Conservation (phyloP, 2,797 vertebrate species). For the Buphagus erythrorhynchus region DNA sequence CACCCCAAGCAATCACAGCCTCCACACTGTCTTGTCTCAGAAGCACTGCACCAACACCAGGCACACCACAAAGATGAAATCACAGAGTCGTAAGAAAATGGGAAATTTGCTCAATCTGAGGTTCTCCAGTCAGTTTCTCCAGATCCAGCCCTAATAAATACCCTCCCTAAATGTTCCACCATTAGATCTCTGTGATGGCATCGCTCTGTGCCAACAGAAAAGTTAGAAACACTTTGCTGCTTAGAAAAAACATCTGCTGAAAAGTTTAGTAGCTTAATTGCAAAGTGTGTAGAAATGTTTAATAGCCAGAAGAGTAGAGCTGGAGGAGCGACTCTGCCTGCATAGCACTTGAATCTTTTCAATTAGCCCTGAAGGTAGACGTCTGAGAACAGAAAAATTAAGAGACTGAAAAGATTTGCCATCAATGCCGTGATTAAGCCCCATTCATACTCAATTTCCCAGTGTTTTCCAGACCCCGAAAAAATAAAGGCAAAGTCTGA, state of each 20-base stretch:
- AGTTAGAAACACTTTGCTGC: slow-evolving; percentile 2
- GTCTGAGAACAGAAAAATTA: not conserved
- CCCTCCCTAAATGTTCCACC: not conserved
- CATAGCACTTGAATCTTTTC: not conserved
- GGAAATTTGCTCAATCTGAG: not conserved
- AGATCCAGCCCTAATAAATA: slow-evolving; percentile 10
- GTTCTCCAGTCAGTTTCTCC: not conserved
- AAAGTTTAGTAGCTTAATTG: not conserved
- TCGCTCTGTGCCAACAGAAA: not conserved
- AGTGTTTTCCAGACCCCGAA: slow-evolving; percentile 21
- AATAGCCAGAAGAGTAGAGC: not conserved
- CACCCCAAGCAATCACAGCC: not conserved
- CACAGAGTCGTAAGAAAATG: not conserved
- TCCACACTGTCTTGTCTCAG: not conserved
- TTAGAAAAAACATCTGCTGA: slow-evolving; percentile 45
- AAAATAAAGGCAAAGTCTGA: slow-evolving; percentile 55
- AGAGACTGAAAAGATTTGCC: slow-evolving; percentile 32
- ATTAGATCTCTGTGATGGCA: not conserved
- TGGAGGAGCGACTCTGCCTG: not conserved
- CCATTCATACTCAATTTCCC: slow-evolving; percentile 55
- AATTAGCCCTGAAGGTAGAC: slow-evolving; percentile 20
- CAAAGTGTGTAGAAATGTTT: not conserved
- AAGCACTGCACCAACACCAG: not conserved
- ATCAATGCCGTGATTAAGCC: slow-evolving; percentile 26
- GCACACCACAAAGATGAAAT: not conserved